These are phyloP conservation scores for Megaptera novaeangliae DNA, from an alignment of 2,113 vertebrate genomes.

Conservation along the genomic window DNA sequence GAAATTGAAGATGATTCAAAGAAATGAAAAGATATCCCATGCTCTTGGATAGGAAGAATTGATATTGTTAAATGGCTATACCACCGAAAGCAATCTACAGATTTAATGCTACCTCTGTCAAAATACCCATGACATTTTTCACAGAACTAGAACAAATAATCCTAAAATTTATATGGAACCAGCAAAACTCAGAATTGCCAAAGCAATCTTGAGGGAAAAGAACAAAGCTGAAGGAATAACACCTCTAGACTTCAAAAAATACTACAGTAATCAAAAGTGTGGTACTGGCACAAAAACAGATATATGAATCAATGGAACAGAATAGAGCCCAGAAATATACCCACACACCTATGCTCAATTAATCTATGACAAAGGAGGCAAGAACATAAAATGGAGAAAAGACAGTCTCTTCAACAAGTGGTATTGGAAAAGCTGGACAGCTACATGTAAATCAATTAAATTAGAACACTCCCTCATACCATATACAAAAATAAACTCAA, in stretches of 20 bases:
- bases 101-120: neutral
- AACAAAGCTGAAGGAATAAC: neutral
- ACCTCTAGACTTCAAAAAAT: neutral
- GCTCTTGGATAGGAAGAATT: neutral
- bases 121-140: neutral
- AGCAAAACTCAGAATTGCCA: neutral
- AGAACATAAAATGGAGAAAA: neutral
- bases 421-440: neutral
- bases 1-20: neutral
- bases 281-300: neutral
- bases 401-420: neutral
- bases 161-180: neutral
- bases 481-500: neutral
- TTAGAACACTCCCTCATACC: neutral
- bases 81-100: neutral
- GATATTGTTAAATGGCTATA: neutral
- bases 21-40: neutral
- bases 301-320: neutral
- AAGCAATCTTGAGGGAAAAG: neutral
- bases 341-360: neutral
- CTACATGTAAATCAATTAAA: neutral
- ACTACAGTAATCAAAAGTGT: neutral
- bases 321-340: neutral
- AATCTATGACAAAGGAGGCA: neutral
- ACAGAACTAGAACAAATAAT: neutral